phyloP scores from a whole-genome alignment of 2,113 vertebrate genomes.

The Papio anubis region DNA sequence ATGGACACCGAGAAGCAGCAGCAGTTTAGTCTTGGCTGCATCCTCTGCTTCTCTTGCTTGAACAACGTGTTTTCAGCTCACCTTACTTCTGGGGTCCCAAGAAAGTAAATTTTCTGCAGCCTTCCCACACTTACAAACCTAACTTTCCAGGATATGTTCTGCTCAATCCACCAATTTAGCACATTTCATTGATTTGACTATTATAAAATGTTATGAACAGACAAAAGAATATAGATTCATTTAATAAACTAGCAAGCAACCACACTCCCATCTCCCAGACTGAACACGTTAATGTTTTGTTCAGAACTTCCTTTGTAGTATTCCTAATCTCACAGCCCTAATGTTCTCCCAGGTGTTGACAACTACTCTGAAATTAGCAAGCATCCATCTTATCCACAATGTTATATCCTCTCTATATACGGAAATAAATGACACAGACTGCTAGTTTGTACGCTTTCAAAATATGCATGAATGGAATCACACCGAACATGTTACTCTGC shows the following conservation, averaged over 20 bases:
- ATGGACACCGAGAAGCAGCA: fast-evolving
- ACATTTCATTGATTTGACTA: neutral
- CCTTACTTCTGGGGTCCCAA: neutral
- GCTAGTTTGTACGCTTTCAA: neutral
- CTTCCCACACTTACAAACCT: neutral
- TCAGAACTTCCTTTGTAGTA: neutral
- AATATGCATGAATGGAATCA: neutral
- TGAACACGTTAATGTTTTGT: neutral
- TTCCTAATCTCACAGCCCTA: neutral
- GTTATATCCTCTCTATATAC: neutral
- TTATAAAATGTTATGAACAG: neutral
- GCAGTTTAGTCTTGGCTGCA: too few relatives aligned
- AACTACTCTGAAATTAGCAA: neutral
- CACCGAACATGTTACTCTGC: neutral
- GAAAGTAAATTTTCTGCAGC: neutral
- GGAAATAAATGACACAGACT: neutral
- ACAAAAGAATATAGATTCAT: neutral
- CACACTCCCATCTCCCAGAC: neutral
- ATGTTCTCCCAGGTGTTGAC: neutral
- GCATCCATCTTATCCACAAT: neutral
- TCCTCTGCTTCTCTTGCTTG: neutral
- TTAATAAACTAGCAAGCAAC: neutral
- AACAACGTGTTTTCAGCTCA: neutral
- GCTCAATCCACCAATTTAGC: neutral
- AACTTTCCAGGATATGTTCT: neutral